Percentiles rank a stretch among this genome's conserved stretches.
Conservation (phyloP, 2,888 invertebrate genomes). For the Drosophila phalerata region DNA sequence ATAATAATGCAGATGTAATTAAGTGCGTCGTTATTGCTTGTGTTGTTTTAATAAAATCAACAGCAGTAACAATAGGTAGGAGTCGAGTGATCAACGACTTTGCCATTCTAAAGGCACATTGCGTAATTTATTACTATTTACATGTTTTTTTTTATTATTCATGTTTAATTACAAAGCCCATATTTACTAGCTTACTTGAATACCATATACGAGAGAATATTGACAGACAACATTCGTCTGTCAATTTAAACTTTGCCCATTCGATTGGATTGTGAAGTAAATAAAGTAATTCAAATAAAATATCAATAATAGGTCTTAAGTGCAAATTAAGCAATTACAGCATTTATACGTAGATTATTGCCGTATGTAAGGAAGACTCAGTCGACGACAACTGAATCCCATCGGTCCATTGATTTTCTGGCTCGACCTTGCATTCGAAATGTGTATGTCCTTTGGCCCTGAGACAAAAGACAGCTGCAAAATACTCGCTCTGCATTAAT, state of each 20-base stretch:
- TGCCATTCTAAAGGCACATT: slow-evolving; percentile 40
- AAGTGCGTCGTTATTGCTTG: slow-evolving; percentile 53
- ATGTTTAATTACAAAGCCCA: slow-evolving; percentile 44
- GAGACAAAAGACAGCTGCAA: slow-evolving; percentile 41
- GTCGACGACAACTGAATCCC: neutral
- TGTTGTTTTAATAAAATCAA: slow-evolving; percentile 65
- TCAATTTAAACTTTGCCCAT: neutral
- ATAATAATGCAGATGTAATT: slow-evolving; percentile 76
- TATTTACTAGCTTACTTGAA: neutral
- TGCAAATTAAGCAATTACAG: slow-evolving; percentile 7
- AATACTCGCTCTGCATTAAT: slow-evolving; percentile 30
- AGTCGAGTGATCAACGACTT: slow-evolving; percentile 30
- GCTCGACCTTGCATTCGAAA: slow-evolving; percentile 12
- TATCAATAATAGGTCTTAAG: slow-evolving; percentile 8
- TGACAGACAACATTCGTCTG: neutral
- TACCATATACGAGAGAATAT: neutral
- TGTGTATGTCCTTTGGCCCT: slow-evolving; percentile 22
- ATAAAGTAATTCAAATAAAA: neutral
- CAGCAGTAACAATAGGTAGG: slow-evolving; percentile 59
- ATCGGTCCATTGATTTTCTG: slow-evolving; percentile 8
- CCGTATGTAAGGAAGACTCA: slow-evolving; percentile 2
- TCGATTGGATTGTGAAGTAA: neutral
- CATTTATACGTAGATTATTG: slow-evolving; percentile 3
- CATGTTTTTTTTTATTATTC: slow-evolving; percentile 52
- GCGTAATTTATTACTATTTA: slow-evolving; percentile 44